Percentiles rank a stretch among this genome's conserved stretches.
Conservation (phyloP, 2,797 vertebrate species). For the Anguilla marmorata region DNA sequence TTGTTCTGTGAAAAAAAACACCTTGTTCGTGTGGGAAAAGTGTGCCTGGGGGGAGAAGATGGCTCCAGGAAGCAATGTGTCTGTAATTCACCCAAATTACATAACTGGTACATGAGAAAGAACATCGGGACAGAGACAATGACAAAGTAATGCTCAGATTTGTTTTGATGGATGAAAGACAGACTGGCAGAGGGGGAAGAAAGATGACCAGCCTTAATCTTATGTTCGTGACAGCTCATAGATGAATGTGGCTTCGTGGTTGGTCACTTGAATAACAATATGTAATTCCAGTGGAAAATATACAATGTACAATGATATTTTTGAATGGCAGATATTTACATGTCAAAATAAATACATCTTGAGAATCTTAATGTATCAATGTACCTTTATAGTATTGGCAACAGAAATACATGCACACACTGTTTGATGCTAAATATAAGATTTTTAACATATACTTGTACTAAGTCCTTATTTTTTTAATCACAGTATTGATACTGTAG, state of each 20-base stretch:
- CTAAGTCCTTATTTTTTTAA: constrained; percentile 56
- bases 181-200: neutral
- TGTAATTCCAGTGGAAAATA: constrained; percentile 38
- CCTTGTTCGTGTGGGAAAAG: constrained; percentile 35
- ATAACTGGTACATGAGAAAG: constrained; percentile 19
- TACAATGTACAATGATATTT: neutral
- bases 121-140: constrained; percentile 49
- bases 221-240: neutral
- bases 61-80: constrained; percentile 24
- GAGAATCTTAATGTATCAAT: constrained; percentile 68
- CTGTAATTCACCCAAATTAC: constrained; percentile 21
- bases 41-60: constrained; percentile 15
- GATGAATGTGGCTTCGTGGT: neutral
- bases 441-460: constrained; percentile 54
- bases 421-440: constrained; percentile 40
- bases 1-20: constrained; percentile 36
- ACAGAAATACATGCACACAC: constrained; percentile 68
- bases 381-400: constrained; percentile 68
- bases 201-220: neutral
- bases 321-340: constrained; percentile 63
- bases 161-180: constrained; percentile 57
- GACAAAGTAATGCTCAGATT: constrained; percentile 55
- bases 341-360: constrained; percentile 74
- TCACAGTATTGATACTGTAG: constrained; percentile 11
- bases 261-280: neutral